phyloP scores from a whole-genome alignment of 2,113 vertebrate genomes.

The Rhadina sibilatrix region DNA sequence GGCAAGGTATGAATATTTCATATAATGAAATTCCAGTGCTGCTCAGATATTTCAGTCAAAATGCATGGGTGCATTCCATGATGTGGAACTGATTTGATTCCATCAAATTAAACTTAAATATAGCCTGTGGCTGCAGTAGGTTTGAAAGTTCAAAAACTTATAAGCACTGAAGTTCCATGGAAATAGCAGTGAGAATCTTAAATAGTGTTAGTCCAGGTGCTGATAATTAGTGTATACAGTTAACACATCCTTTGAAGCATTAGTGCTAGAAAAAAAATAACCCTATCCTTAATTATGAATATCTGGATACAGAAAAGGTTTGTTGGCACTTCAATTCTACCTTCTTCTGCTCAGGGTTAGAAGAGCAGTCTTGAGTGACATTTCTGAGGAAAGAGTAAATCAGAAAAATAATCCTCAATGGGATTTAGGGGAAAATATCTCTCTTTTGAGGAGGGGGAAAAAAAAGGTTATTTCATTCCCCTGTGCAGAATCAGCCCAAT shows the following conservation, averaged over 20 bases:
- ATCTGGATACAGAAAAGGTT: background rate
- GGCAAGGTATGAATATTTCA: slow-evolving; percentile 81
- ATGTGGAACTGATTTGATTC: background rate
- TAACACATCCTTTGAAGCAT: background rate
- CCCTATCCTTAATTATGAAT: background rate
- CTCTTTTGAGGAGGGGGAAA: background rate
- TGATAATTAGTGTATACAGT: background rate
- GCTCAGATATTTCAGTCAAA: background rate
- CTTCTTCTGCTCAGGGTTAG: background rate
- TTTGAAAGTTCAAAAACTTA: background rate
- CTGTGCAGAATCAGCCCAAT: background rate
- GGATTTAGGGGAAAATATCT: background rate
- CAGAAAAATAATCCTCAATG: background rate
- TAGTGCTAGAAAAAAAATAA: background rate
- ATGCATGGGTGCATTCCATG: background rate
- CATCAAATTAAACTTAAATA: background rate
- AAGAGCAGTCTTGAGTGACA: background rate
- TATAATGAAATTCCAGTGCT: background rate
- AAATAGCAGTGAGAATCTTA: background rate
- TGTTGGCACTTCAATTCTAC: background rate
- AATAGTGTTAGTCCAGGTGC: background rate
- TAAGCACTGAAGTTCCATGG: background rate
- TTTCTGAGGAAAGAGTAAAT: background rate
- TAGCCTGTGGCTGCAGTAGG: background rate
- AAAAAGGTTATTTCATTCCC: background rate